Percentiles rank a stretch among this genome's conserved stretches.
Evolutionary conservation across 1,140 invertebrate species (phyloP).

Genomic region (Manduca sexta): DNA sequence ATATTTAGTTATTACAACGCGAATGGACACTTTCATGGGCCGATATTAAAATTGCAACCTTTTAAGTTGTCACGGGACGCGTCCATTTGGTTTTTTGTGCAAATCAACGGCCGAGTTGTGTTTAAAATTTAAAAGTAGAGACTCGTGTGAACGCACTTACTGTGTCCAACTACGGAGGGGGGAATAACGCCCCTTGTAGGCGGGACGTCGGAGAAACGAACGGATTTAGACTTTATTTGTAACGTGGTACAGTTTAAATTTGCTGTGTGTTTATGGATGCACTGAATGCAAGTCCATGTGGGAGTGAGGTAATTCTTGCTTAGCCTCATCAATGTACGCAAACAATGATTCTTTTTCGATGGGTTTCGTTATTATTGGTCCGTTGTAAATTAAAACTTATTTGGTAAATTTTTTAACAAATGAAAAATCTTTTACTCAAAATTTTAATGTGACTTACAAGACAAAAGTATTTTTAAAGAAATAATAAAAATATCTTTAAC

Average conservation of each 20-base stretch:
- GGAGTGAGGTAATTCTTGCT: constrained; percentile 47
- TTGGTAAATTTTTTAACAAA: too few species aligned
- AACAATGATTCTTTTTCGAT: too few species aligned
- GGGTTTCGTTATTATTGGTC: too few species aligned
- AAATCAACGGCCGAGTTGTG: constrained; percentile 55
- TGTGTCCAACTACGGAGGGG: constrained; percentile 37
- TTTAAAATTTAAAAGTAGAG: constrained; percentile 69
- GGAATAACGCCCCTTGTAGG: constrained; percentile 62
- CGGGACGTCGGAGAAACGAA: constrained; percentile 35
- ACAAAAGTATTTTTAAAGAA: too few species aligned
- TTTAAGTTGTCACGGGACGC: constrained; percentile 29
- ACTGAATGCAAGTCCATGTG: constrained; percentile 57
- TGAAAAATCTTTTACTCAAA: too few species aligned
- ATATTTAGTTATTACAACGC: too few species aligned
- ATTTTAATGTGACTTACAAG: too few species aligned
- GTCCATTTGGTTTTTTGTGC: constrained; percentile 51
- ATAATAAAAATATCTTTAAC: too few species aligned
- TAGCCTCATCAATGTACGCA: constrained; percentile 31
- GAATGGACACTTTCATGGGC: too few species aligned
- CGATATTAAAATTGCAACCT: constrained; percentile 7
- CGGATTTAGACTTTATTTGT: constrained; percentile 24
- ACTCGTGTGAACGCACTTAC: constrained; percentile 63
- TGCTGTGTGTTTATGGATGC: constrained; percentile 18
- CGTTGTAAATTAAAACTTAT: too few species aligned
- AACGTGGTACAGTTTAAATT: constrained; percentile 11